Evolutionary conservation across 1,140 invertebrate genomes (phyloP).

Genomic region (Eurosta solidaginis): DNA sequence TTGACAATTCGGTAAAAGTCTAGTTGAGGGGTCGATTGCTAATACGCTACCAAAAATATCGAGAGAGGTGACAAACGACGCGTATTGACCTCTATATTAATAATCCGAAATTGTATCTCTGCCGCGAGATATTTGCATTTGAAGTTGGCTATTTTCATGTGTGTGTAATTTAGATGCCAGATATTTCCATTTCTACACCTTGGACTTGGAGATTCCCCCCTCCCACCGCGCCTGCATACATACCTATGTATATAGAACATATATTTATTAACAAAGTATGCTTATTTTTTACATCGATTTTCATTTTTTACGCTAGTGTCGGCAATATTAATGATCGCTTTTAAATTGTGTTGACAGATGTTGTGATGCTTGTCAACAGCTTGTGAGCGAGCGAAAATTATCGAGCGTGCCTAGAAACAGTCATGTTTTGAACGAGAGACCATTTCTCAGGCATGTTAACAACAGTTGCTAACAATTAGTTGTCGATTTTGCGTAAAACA

Average conservation of each 20-base stretch:
- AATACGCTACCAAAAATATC: no score
- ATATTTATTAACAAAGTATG: not conserved
- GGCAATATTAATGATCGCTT: slow-evolving; percentile 54
- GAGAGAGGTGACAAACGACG: no score
- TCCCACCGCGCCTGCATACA: no score
- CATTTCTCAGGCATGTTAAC: slow-evolving; percentile 45
- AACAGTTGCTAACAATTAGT: slow-evolving; percentile 57
- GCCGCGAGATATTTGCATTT: no score
- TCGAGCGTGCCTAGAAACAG: not conserved
- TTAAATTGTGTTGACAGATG: slow-evolving; percentile 51
- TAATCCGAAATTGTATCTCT: no score
- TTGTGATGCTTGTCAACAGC: slow-evolving; percentile 36
- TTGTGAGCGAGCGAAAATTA: not conserved
- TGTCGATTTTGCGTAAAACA: slow-evolving; percentile 23
- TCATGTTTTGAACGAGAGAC: not conserved
- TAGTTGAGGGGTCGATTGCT: no score
- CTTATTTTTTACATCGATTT: slow-evolving; percentile 11
- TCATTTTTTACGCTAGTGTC: not conserved
- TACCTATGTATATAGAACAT: not conserved
- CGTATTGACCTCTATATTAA: no score
- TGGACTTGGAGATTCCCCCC: no score
- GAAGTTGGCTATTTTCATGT: no score
- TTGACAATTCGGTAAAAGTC: no score
- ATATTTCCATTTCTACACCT: no score
- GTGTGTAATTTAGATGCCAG: no score